These are phyloP conservation scores for Lepisosteus osseus DNA, from an alignment of 2,113 vertebrate species.

Conservation along the genomic window DNA sequence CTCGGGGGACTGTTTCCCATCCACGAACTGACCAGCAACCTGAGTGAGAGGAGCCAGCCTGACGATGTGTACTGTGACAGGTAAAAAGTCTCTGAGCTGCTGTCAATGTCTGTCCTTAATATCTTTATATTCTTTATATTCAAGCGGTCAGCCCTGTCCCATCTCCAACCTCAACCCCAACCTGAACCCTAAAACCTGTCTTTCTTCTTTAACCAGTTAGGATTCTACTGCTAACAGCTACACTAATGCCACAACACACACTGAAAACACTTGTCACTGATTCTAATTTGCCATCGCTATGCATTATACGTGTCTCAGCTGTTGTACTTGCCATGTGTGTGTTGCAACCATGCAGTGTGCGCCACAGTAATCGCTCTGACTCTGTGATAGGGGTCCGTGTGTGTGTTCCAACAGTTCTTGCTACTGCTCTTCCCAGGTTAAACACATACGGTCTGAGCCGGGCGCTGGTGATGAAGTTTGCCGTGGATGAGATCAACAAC, in stretches of 20 bases:
- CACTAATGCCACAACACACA: too few relatives aligned
- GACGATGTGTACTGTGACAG: conserved; percentile 58
- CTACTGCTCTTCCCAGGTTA: conserved; percentile 52
- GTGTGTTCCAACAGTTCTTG: background rate
- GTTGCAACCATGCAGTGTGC: background rate
- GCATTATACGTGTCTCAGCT: background rate
- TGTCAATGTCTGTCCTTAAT: background rate
- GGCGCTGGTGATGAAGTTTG: conserved; percentile 76
- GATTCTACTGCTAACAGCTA: too few relatives aligned
- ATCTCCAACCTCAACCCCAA: background rate
- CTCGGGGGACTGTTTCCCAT: conserved; percentile 84
- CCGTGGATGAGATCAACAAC: conserved; percentile 83
- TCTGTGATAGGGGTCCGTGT: too few relatives aligned
- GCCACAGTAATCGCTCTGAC: too few relatives aligned
- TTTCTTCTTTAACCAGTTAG: too few relatives aligned
- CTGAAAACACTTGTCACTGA: background rate
- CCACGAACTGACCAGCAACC: conserved; percentile 40
- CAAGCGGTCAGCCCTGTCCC: background rate
- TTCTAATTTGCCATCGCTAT: background rate
- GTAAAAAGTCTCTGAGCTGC: conserved; percentile 45
- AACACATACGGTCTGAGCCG: conserved; percentile 58
- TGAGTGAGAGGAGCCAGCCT: conserved; percentile 44
- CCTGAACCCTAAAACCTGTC: background rate
- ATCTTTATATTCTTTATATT: background rate
- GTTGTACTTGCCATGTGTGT: background rate